Base-by-base conservation (phyloP, 2,888 invertebrate genomes). In the Protophormia terraenovae region DNA sequence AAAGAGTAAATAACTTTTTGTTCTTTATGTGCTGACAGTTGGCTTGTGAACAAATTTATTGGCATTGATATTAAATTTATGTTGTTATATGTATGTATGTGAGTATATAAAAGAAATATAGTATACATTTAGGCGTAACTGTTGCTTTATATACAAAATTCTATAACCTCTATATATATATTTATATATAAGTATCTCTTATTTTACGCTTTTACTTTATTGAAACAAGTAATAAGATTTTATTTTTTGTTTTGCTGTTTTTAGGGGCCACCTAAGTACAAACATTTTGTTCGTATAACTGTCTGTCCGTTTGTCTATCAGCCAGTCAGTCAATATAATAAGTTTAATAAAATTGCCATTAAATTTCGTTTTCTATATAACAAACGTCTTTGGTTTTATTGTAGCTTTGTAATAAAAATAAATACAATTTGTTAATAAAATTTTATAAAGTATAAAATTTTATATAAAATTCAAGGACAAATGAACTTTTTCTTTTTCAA, bases 1-100 rank as follows among this genome's bases (percentile, higher is more conserved):
- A 24, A 82, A 64, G 53, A 64, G 82, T 72, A 83, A 79, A 67
- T 75, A 79, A 64, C 73, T 80, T 72, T 41, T 79, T 73, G 55
- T 77, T 66, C 64, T 55, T 81, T 77, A 81, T 84, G 84, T 84
- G 84, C 84, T 84, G 84, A 84, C 84, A 84, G 80, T 84, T 81
- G 72, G 80, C 84, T 84, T 84, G 67, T 60, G 77, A 73, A 72
- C 77, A 84, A 77, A 84, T 84, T 84, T 84, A 84, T 84, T 84
- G 84, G 67, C 67, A 77, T 73, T 77, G 80, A 84, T 84, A 84
- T 84, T 77, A 81, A 84, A 81, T 84, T 84, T 81, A 84, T 84
- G 80, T 84, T 71, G 66, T 50, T 45, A 45, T 45, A 16, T 5
- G 6, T 5, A 60, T 35, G 38, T 64, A 12, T 16, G 27, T 73